phyloP scores from a whole-genome alignment of 2,797 vertebrate genomes.

The Crocidura indochinensis region DNA sequence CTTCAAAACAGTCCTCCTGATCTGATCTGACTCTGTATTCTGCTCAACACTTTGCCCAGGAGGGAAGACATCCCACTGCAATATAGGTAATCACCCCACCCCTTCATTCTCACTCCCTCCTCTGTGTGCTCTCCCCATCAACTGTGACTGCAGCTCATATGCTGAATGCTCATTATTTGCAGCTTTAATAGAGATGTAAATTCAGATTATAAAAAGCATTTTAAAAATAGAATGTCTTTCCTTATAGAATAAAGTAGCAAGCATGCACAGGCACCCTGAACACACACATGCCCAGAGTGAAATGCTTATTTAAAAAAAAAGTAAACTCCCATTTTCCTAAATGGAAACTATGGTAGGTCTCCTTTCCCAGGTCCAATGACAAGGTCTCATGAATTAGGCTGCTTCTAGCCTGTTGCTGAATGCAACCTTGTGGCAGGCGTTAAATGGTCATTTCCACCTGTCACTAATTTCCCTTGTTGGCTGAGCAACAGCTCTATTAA shows the following conservation, averaged over 20 bases:
- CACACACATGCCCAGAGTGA: neutral
- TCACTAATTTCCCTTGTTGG: constrained; percentile 63
- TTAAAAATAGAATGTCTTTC: constrained; percentile 77
- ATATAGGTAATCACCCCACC: neutral
- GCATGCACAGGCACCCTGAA: too few relatives aligned
- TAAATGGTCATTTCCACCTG: constrained; percentile 56
- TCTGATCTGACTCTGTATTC: neutral
- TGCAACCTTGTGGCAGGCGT: neutral
- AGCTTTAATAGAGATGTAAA: constrained; percentile 81
- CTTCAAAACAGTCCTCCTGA: constrained; percentile 13
- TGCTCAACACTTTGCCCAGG: accelerated
- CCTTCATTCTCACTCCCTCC: neutral
- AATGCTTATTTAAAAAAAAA: constrained; percentile 50
- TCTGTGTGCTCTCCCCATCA: constrained; percentile 27
- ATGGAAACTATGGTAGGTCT: constrained; percentile 1
- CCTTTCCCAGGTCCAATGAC: neutral
- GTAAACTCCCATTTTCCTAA: neutral
- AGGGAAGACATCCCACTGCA: neutral
- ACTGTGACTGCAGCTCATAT: constrained; percentile 23
- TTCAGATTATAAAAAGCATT: constrained; percentile 77
- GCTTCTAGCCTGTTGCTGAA: neutral
- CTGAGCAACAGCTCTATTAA: constrained; percentile 69
- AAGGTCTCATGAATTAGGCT: neutral
- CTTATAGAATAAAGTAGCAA: constrained; percentile 53
- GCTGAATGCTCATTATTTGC: constrained; percentile 67